Evolutionary conservation across 2,888 invertebrate genomes (phyloP), one percentile per base, ranked within the genome.

Genomic region (Nyleta sp.): DNA sequence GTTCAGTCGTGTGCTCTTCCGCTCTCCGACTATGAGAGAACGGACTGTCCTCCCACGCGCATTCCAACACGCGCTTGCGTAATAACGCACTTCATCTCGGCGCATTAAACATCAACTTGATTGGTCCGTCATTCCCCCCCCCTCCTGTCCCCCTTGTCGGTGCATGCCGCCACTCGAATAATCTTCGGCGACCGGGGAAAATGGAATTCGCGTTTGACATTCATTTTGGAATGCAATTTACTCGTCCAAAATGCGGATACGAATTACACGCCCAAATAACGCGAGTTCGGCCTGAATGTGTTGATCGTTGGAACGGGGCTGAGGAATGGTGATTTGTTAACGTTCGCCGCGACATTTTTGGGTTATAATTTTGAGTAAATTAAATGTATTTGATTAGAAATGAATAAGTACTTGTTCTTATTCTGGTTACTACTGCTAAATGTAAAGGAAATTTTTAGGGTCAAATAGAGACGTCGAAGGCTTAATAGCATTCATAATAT

Each of bases 11-110:
- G n/a, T n/a, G n/a, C n/a, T n/a, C n/a, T n/a, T n/a, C n/a, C n/a
- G n/a, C n/a, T n/a, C n/a, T n/a, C 70, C 71, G 82, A 78, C 79
- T 75, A 83, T 82, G 82, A 80, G 76, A 76, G 80, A 67, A 46
- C 52, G 75, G 70, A 64, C 62, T 72, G 52, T 67, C 59, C 70
- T 70, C 72, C 59, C 53, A 72, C 70, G 44, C 72, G 68, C 80
- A 82, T 84, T 84, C 82, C 81, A 77, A 46, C 59, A 67, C 78
- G 77, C 80, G 75, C 70, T 82, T 81, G 80, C 80, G 81, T 83
- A 82, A 84, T 83, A 82, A 81, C 79, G 82, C 78, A 82, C 83
- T 83, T 83, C 80, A 82, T 83, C 83, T 75, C 80, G 60, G 50
- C 78, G 82, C 81, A 84, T 84, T 83, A 78, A 77, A 70, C 73